A percentile compares a stretch with the other conserved stretches of the same genome.
Evolutionary conservation across 2,113 vertebrate species (phyloP).

Genomic region (Myotis lucifugus): DNA sequence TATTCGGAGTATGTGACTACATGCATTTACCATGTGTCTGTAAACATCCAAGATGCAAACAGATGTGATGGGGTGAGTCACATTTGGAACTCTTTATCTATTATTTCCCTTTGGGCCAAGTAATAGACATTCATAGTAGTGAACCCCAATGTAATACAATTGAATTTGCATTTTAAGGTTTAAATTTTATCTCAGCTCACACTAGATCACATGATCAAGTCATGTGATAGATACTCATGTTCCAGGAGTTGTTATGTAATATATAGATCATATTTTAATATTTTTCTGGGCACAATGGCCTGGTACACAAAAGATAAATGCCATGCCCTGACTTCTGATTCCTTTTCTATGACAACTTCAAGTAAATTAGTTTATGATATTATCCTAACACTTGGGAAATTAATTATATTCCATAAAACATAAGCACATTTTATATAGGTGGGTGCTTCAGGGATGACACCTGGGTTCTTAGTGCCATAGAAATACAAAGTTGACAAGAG

Average conservation of each 20-base stretch:
- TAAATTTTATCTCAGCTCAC: not conserved
- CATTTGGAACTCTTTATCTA: not conserved
- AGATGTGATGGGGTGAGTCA: not conserved
- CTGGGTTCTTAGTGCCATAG: not conserved
- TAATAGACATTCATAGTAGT: not conserved
- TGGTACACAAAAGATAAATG: not conserved
- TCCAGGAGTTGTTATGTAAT: not conserved
- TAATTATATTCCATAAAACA: not conserved
- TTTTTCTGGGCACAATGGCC: not conserved
- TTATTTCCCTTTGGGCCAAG: not conserved
- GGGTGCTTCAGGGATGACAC: not conserved
- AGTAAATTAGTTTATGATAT: not conserved
- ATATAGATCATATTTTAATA: not conserved
- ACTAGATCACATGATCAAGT: not conserved
- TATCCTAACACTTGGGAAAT: not conserved
- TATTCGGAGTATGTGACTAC: not conserved
- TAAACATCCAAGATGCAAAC: not conserved
- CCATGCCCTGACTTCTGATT: not conserved
- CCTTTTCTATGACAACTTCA: not conserved
- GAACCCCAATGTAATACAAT: not conserved
- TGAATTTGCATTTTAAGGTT: constrained; percentile 19
- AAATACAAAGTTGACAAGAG: not conserved
- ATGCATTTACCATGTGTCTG: not conserved
- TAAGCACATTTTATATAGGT: not conserved
- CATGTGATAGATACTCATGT: not conserved